Percentiles rank a stretch among this genome's conserved stretches.
These are phyloP conservation scores for Aphidius gifuensis DNA, from an alignment of 1,140 invertebrate species.

Conservation along the genomic window DNA sequence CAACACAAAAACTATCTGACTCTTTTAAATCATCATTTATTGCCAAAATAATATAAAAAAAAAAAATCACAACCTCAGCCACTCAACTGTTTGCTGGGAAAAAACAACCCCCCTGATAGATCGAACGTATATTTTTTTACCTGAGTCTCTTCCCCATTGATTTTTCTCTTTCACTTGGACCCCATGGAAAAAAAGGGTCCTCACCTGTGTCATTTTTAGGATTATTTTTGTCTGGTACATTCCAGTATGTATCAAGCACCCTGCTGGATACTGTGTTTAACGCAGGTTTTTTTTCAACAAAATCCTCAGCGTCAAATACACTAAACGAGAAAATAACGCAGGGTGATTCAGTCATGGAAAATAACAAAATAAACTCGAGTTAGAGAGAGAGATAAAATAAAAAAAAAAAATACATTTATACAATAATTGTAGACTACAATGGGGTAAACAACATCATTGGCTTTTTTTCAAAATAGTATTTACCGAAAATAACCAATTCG, in stretches of 20 bases:
- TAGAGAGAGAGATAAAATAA: neutral
- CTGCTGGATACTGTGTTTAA: constrained; percentile 27
- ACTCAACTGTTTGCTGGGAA: constrained; percentile 2
- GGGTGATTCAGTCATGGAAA: constrained; percentile 30
- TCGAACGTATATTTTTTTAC: constrained; percentile 16
- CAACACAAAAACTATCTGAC: no score
- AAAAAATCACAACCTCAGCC: neutral
- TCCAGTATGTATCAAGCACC: no score
- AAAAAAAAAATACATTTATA: neutral
- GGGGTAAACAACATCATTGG: constrained; percentile 54
- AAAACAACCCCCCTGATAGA: constrained; percentile 15
- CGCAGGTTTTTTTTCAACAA: constrained; percentile 24
- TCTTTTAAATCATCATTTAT: no score
- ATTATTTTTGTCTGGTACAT: constrained; percentile 46
- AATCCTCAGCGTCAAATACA: constrained; percentile 13
- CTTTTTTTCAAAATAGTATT: constrained; percentile 54
- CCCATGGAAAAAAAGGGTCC: constrained; percentile 30
- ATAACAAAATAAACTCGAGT: neutral
- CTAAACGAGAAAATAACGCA: constrained; percentile 20
- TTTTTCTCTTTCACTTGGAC: constrained; percentile 28
- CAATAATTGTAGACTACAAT: constrained; percentile 39
- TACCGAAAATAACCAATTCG: constrained; percentile 57
- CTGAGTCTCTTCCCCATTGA: neutral
- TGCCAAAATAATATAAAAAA: neutral
- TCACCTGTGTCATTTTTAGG: constrained; percentile 53